Conservation (phyloP, 2,113 vertebrate species). For the Microtus richardsoni region DNA sequence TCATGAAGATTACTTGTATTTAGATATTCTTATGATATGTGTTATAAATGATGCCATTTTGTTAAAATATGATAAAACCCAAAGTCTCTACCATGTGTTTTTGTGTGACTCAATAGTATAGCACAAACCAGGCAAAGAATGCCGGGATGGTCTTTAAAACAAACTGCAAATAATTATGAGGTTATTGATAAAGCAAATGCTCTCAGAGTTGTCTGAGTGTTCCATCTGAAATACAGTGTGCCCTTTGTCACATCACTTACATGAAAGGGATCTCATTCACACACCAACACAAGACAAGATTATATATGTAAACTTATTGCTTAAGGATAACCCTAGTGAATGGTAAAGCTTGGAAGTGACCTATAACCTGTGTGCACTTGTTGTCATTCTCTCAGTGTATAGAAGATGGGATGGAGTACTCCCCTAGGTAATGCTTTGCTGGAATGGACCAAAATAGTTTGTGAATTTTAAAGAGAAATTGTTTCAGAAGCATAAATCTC, state of each 20-base stretch:
- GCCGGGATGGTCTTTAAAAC: neutral
- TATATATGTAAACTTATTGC: neutral
- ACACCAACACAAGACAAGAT: neutral
- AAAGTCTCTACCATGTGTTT: neutral
- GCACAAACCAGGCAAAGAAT: neutral
- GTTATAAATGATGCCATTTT: neutral
- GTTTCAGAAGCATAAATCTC: neutral
- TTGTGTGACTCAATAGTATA: neutral
- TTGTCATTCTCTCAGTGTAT: neutral
- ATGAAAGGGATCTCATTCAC: neutral
- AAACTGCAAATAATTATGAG: neutral
- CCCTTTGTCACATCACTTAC: neutral
- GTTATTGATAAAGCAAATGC: neutral
- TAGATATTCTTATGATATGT: neutral
- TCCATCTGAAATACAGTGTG: neutral
- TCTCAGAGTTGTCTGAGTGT: neutral
- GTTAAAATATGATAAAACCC: neutral
- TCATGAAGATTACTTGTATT: neutral
- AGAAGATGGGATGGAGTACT: neutral
- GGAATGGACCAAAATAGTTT: neutral
- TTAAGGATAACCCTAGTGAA: neutral
- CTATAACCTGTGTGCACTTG: neutral
- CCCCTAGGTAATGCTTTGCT: neutral
- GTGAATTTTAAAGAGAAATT: neutral
- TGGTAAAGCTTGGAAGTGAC: neutral